These are phyloP conservation scores for Drosophila baimaii DNA, from an alignment of 1,140 invertebrate species.

Conservation along the genomic window DNA sequence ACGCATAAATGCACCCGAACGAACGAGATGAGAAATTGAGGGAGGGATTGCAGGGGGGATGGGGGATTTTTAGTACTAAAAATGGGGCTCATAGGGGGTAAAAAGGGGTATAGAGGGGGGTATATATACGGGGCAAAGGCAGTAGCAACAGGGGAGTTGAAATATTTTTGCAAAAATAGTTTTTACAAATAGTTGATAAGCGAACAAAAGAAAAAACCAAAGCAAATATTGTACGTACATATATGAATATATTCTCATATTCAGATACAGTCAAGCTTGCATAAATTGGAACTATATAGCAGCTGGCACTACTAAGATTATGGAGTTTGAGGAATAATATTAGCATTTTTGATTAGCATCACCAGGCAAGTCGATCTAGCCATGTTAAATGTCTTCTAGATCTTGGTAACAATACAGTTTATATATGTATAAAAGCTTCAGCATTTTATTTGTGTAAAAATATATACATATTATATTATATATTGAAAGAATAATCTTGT, in stretches of 20 bases:
- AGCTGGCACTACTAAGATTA: not conserved
- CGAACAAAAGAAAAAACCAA: slow-evolving; percentile 10
- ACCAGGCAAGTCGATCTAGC: not conserved
- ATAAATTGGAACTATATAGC: not conserved
- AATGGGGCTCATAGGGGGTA: not conserved
- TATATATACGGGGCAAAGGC: slow-evolving; percentile 4
- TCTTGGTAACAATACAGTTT: not conserved
- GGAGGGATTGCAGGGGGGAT: slow-evolving; percentile 2
- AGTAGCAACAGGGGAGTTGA: slow-evolving; percentile 2
- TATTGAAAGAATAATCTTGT: not conserved
- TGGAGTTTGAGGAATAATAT: too few species aligned
- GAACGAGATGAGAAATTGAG: slow-evolving; percentile 59
- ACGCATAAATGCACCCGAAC: slow-evolving; percentile 73
- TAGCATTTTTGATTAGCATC: not conserved
- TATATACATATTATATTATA: too few species aligned
- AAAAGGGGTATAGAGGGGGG: not conserved
- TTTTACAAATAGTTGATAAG: slow-evolving; percentile 64
- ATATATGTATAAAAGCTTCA: too few species aligned
- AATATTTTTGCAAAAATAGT: slow-evolving; percentile 64
- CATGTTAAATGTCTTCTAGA: not conserved
- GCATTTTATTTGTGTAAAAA: not conserved
- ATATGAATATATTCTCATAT: not conserved
- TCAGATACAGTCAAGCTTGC: not conserved
- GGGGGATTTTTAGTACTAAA: not conserved
- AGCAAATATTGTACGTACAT: slow-evolving; percentile 29